Percentiles rank a stretch among this genome's conserved stretches.
Evolutionary conservation across 2,797 vertebrate genomes (phyloP).

Genomic region (Ceryle rudis): DNA sequence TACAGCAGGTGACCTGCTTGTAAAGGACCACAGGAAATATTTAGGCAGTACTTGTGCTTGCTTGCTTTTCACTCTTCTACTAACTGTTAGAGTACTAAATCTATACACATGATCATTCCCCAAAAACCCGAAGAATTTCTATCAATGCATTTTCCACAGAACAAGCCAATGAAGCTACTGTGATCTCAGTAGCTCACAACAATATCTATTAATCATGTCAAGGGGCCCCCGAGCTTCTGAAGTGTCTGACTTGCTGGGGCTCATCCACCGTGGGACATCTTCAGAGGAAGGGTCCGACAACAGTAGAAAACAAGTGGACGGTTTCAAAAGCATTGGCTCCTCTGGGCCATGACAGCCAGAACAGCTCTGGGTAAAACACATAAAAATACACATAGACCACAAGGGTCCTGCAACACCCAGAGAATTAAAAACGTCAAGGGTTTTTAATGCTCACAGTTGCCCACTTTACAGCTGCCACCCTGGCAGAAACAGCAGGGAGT

Average conservation of each 20-base stretch:
- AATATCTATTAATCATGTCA: too few relatives aligned
- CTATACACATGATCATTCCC: background rate
- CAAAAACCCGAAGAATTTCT: background rate
- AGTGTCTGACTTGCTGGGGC: background rate
- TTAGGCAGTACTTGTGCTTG: background rate
- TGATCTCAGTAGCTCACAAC: background rate
- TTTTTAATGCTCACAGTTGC: background rate
- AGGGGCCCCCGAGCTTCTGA: background rate
- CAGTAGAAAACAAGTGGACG: rapidly evolving
- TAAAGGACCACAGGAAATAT: background rate
- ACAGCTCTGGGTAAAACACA: background rate
- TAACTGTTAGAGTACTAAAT: background rate
- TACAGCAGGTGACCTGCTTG: background rate
- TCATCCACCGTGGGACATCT: background rate
- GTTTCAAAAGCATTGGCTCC: background rate
- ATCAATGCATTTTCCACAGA: background rate
- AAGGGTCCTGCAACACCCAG: background rate
- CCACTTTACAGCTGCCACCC: background rate
- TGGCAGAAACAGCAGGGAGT: background rate
- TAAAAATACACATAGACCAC: background rate
- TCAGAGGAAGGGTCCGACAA: background rate
- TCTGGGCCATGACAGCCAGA: background rate
- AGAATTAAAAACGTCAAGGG: background rate
- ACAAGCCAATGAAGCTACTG: background rate
- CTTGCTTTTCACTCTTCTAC: background rate